Percentiles rank a stretch among this genome's conserved stretches.
Conservation (phyloP, 2,888 invertebrate species). For the Ectropis crepuscularia region DNA sequence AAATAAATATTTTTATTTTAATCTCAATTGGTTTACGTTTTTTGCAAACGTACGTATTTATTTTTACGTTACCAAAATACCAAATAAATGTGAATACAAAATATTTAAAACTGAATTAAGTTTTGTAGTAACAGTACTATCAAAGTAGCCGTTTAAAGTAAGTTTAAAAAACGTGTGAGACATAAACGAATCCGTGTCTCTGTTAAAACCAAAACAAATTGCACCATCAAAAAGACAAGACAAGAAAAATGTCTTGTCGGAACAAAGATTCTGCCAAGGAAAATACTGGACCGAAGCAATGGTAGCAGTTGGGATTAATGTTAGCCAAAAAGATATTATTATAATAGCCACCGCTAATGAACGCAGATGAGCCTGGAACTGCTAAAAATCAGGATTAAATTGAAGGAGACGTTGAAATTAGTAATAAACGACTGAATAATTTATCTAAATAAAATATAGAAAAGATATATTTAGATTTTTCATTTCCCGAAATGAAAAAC, state of each 20-base stretch:
- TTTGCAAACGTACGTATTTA: too few species aligned
- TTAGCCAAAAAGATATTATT: conserved; percentile 32
- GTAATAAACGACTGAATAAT: not conserved
- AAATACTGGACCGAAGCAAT: conserved; percentile 28
- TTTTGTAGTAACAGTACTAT: too few species aligned
- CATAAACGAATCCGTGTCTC: too few species aligned
- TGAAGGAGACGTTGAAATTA: conserved; percentile 13
- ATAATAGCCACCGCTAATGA: conserved; percentile 32
- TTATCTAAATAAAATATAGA: not conserved
- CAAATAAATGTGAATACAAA: too few species aligned
- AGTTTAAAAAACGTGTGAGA: too few species aligned
- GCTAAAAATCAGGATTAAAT: conserved; percentile 22
- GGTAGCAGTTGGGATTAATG: conserved; percentile 32
- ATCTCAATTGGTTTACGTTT: too few species aligned
- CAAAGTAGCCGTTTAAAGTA: too few species aligned
- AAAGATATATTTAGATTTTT: too few species aligned
- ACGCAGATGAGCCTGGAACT: conserved; percentile 29
- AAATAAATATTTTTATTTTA: too few species aligned
- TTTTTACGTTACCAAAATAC: too few species aligned
- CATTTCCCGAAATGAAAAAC: too few species aligned
- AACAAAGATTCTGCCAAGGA: conserved; percentile 27
- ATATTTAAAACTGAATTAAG: too few species aligned
- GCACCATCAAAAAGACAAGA: not conserved
- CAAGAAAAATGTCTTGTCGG: conserved; percentile 1
- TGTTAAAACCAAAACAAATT: not conserved